Base-by-base conservation (phyloP, 2,113 vertebrate species). In the Peucedramus taeniatus region DNA sequence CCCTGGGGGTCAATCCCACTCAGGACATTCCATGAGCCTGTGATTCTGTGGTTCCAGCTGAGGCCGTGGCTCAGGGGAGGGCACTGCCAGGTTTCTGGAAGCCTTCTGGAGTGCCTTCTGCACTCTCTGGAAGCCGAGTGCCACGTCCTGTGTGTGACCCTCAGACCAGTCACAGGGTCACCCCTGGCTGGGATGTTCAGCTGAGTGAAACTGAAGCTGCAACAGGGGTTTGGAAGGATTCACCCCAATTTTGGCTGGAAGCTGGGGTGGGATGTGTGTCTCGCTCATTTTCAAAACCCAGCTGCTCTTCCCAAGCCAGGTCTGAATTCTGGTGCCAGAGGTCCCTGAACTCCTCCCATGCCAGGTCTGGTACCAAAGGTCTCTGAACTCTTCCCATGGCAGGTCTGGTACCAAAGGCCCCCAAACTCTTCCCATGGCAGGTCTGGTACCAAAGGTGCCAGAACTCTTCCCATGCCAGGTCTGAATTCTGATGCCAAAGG, bases 1-100 rank as follows among this genome's bases (percentile, higher is more conserved):
- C n/a, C 42, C 13, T 26, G 49, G 0, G 57, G 20, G 6, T 47
- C 3, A 4, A 0, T 10, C 6, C 83, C 3, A 2, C 35, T 10
- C 42, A 11, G 65, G 7, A 31, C 0, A 35, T 57, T 57, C 42
- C 15, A 0, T 12, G 15, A 23, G 15, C 4, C 50, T 53, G 17
- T 3, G 50, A 16, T 42, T 11, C 22, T 33, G 7, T 15, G 31
- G 9, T 12, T 54, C 30, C 49, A 42, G 49, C 5, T 27, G 51
- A 61, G 47, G 44, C 51, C 1, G 1, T n/a, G 37, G 44, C 39
- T 50, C 57, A 47, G 59, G 68, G 53, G 20, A 65, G 18, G 59
- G 37, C 37, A 40, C 13, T 63, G 33, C 49, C 40, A 37, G 50
- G 10, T n/a, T n/a, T n/a, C n/a, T n/a, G n/a, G n/a, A n/a, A n/a